Evolutionary conservation across 2,113 vertebrate species (phyloP), one percentile per base, ranked within the genome.

Genomic region (Fulmarus glacialis): DNA sequence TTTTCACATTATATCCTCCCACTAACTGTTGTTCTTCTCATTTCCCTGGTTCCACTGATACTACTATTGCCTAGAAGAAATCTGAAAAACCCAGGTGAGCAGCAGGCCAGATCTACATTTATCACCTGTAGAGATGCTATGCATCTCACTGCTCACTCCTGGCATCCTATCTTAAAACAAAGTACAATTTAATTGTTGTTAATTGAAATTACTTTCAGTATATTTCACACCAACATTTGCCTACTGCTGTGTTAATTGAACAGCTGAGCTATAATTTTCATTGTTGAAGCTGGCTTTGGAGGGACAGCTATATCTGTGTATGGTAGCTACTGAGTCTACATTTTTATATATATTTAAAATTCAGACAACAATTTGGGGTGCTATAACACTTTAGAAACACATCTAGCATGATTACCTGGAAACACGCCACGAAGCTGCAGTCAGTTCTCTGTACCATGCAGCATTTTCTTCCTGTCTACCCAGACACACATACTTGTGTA

Each of bases 191-290:
- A 91, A 93, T 95, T 87, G 75, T 26, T 64, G 38, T 75, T 95
- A 89, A 94, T 96, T 88, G 36, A 90, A 87, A 86, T 92, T 77
- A 68, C 63, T 85, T 89, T 29, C 29, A 79, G 23, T 90, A 21
- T 80, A 70, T 80, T 93, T 91, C 79, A 73, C 40, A 74, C 18
- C 20, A 93, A 53, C 15, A 63, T 95, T 90, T 95, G 34, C 53
- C 52, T 66, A 58, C 68, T 56, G 50, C 82, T 82, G 47, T 90
- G 82, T 22, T 86, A 56, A 92, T 62, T 53, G 36, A 95, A 77
- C 12, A 62, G 45, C 81, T 89, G 64, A 92, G 34, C 56, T 85
- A 18, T 21, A 79, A 91, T 87, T 93, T 79, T 75, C 32, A 27
- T 68, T 53, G 53, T 8, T 70, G 70, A 32, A 92, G 6, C 22